phyloP scores from a whole-genome alignment of 2,888 invertebrate genomes.

The Lasioglossum figueresi region DNA sequence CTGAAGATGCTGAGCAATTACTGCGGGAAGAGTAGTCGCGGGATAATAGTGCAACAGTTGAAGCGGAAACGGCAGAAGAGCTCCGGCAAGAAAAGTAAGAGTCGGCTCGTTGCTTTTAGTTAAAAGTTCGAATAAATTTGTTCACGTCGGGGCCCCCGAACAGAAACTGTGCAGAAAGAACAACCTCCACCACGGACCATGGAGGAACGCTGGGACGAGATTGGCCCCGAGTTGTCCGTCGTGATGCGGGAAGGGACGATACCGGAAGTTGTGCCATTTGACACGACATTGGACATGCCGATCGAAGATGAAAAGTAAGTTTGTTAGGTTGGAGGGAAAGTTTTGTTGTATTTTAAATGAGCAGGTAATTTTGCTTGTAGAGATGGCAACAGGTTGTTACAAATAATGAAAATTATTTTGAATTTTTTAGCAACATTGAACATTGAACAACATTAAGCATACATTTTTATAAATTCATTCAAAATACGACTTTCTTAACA shows the following conservation, averaged over 20 bases:
- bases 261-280: constrained; percentile 91
- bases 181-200: constrained; percentile 74
- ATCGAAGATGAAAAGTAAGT: constrained; percentile 94
- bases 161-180: constrained; percentile 57
- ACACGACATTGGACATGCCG: constrained; percentile 92
- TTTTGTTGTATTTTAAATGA: too few relatives aligned
- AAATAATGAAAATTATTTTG: too few relatives aligned
- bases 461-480: too few relatives aligned
- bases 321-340: too few relatives aligned
- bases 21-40: constrained; percentile 80
- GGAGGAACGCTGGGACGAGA: constrained; percentile 88
- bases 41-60: constrained; percentile 91
- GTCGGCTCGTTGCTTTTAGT: background rate
- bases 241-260: constrained; percentile 86
- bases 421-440: too few relatives aligned
- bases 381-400: too few relatives aligned
- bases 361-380: too few relatives aligned
- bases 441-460: too few relatives aligned
- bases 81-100: constrained; percentile 74
- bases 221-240: constrained; percentile 87
- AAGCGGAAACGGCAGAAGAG: constrained; percentile 77
- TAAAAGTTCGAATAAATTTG: constrained; percentile 6
- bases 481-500: too few relatives aligned
- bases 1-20: constrained; percentile 93
- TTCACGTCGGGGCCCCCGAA: constrained; percentile 11